Conservation (phyloP, 2,888 invertebrate species). For the Pollenia griseotomentosa region DNA sequence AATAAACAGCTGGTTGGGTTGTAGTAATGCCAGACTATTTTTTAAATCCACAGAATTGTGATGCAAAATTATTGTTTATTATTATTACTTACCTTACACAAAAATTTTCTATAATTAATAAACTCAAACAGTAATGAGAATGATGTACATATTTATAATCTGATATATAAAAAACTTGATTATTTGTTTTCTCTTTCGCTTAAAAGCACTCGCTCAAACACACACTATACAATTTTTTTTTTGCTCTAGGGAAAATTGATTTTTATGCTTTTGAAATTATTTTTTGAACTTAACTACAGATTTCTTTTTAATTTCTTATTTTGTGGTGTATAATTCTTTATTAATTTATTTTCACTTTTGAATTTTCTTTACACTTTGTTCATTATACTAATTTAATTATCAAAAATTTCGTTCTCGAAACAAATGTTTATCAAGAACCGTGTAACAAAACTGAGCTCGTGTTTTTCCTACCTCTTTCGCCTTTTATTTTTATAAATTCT, state of each 20-base stretch:
- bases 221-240: background rate
- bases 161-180: background rate
- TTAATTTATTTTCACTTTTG: background rate
- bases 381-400: conserved; percentile 4
- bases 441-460: conserved; percentile 46
- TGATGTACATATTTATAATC: background rate
- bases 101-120: background rate
- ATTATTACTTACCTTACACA: conserved; percentile 33
- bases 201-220: background rate
- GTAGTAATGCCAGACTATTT: conserved; percentile 54
- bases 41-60: background rate
- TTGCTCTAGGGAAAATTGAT: background rate
- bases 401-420: background rate
- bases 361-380: conserved; percentile 32
- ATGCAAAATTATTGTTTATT: background rate
- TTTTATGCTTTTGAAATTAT: background rate
- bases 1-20: conserved; percentile 44
- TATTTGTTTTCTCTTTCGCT: background rate
- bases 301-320: background rate
- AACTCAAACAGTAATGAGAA: background rate
- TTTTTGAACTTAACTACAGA: background rate
- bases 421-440: conserved; percentile 51
- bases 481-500: conserved; percentile 19
- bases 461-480: background rate
- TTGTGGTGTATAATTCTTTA: background rate